Evolutionary conservation across 2,113 vertebrate species (phyloP).

Genomic region (Serinus canaria): DNA sequence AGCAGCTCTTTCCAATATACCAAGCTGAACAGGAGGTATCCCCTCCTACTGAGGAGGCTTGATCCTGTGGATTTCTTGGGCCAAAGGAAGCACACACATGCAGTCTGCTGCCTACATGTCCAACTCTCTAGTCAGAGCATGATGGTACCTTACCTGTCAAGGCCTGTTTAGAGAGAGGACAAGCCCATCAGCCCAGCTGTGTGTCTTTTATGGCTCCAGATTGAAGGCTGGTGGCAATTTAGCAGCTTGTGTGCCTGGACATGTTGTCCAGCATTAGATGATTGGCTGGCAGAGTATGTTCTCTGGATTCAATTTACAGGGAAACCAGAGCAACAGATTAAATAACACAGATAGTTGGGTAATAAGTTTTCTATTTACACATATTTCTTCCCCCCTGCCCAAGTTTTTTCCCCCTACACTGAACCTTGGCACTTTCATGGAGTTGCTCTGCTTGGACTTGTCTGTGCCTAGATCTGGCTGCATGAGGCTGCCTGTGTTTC

Average conservation of each 20-base stretch:
- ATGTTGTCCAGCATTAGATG: background rate
- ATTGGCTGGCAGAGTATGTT: background rate
- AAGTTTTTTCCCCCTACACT: fast-evolving
- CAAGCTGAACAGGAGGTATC: background rate
- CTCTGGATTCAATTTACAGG: background rate
- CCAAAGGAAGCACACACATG: background rate
- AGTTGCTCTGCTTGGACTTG: background rate
- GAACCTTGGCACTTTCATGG: background rate
- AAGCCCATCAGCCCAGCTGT: background rate
- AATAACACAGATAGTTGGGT: background rate
- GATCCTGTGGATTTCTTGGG: background rate
- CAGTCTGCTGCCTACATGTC: background rate
- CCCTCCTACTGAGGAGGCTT: background rate
- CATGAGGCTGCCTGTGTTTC: background rate
- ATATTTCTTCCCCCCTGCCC: background rate
- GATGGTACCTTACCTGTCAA: background rate
- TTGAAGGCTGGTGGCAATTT: background rate
- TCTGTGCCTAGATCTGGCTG: background rate
- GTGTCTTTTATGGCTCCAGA: background rate
- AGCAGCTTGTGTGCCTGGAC: background rate
- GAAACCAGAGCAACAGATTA: background rate
- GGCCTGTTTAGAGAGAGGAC: background rate
- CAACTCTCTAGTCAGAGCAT: background rate
- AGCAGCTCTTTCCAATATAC: background rate
- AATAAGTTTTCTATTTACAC: background rate